These are phyloP conservation scores for Peromyscus maniculatus DNA, from an alignment of 2,113 vertebrate species.

Conservation along the genomic window DNA sequence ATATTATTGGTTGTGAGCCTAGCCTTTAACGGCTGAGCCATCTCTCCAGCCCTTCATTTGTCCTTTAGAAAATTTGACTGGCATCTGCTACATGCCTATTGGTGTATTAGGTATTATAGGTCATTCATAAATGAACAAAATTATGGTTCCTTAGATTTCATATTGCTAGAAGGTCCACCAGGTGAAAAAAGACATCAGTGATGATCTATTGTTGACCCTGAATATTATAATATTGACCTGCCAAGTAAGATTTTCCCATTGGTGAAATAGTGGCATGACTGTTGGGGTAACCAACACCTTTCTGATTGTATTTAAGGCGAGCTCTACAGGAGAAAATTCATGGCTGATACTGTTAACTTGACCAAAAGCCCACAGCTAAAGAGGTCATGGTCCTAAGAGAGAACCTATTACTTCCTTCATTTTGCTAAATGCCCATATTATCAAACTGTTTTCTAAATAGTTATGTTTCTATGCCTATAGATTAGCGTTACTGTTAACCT, in stretches of 20 bases:
- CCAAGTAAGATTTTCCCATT: background rate
- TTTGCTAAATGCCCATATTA: background rate
- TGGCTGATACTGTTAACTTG: background rate
- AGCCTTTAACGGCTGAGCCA: too few relatives aligned
- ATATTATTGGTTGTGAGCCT: too few relatives aligned
- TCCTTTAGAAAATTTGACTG: slow-evolving; percentile 2
- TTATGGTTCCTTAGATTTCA: background rate
- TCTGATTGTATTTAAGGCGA: background rate
- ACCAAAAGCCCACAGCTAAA: background rate
- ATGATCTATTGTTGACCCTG: background rate
- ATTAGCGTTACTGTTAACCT: background rate
- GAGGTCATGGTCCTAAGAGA: background rate
- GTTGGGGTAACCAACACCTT: background rate
- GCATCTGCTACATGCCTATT: background rate
- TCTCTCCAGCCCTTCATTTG: background rate
- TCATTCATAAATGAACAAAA: background rate
- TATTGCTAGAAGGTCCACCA: background rate
- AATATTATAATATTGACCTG: background rate
- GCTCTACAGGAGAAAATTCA: background rate
- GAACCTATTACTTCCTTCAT: background rate
- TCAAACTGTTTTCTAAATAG: background rate
- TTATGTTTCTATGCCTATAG: background rate
- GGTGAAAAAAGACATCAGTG: background rate
- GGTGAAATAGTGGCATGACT: background rate
- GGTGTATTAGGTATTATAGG: background rate